These are phyloP conservation scores for Orestias chungarensis DNA, from an alignment of 2,797 vertebrate species.

Conservation along the genomic window DNA sequence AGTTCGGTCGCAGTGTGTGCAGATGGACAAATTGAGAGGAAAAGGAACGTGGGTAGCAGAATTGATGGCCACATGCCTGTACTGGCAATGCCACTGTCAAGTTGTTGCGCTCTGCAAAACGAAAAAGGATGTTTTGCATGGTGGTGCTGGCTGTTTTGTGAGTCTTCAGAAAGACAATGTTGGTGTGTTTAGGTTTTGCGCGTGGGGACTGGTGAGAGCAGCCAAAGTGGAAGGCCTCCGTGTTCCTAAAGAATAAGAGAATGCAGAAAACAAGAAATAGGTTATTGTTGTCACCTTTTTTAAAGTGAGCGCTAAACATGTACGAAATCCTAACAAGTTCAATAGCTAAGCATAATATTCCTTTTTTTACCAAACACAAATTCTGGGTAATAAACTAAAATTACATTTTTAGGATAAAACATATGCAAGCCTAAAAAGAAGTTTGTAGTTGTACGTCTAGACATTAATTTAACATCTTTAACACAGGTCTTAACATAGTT, in stretches of 20 bases:
- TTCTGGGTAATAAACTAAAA: not conserved
- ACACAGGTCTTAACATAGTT: not conserved
- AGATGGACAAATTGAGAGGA: conserved; percentile 83
- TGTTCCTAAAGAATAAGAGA: conserved; percentile 74
- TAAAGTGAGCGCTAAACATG: not conserved
- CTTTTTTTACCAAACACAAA: not conserved
- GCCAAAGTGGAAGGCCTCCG: conserved; percentile 73
- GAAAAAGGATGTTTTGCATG: conserved; percentile 89
- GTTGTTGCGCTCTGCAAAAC: conserved; percentile 87
- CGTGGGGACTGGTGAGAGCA: conserved; percentile 66
- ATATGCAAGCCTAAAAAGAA: no score
- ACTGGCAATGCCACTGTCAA: conserved; percentile 86
- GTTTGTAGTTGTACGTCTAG: no score
- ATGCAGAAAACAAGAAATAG: not conserved
- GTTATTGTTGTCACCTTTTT: not conserved
- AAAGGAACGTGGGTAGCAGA: conserved; percentile 88
- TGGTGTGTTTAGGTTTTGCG: conserved; percentile 80
- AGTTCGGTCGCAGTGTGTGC: conserved; percentile 80
- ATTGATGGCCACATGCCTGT: conserved; percentile 84
- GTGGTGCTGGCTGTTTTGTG: conserved; percentile 90
- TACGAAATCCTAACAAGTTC: not conserved
- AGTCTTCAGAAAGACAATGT: conserved; percentile 88
- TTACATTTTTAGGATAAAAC: not conserved
- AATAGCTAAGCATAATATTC: not conserved
- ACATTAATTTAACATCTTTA: not conserved